Conservation (phyloP, 1,140 invertebrate genomes). For the Drosophila obscura region DNA sequence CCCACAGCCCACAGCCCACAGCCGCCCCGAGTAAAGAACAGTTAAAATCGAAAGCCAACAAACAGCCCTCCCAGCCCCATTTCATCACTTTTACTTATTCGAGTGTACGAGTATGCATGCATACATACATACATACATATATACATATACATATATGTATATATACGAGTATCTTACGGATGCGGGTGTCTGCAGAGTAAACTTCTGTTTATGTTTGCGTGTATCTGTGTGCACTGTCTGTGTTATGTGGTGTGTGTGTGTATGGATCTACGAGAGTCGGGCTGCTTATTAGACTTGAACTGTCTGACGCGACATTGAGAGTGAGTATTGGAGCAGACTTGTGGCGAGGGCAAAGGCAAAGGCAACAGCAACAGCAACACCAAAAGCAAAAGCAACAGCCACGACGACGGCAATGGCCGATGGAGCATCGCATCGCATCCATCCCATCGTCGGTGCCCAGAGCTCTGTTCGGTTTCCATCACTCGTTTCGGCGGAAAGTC, state of each 20-base stretch:
- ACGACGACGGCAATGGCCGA: conserved; percentile 63
- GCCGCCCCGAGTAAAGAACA: conserved; percentile 19
- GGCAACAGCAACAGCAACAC: conserved; percentile 53
- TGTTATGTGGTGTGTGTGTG: conserved; percentile 6
- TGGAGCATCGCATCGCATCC: conserved; percentile 63
- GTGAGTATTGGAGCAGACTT: conserved; percentile 56
- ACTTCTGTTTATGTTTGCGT: conserved; percentile 24
- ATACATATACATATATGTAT: background rate
- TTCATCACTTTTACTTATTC: conserved; percentile 62
- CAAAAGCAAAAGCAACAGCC: conserved; percentile 41
- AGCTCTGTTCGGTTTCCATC: conserved; percentile 25
- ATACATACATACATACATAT: conserved; percentile 2
- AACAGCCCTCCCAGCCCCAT: conserved; percentile 34
- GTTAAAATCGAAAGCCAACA: conserved; percentile 59
- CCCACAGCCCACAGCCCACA: background rate
- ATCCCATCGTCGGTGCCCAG: conserved; percentile 27
- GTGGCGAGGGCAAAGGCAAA: conserved; percentile 68
- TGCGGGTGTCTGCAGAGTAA: conserved; percentile 46
- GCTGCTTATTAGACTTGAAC: conserved; percentile 60
- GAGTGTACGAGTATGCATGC: conserved; percentile 2
- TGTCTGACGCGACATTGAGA: conserved; percentile 65
- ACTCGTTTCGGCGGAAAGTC: conserved; percentile 68
- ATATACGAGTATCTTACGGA: conserved; percentile 37
- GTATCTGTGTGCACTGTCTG: conserved; percentile 39
- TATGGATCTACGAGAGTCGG: conserved; percentile 51